phyloP scores from a whole-genome alignment of 2,888 invertebrate genomes.

The Syrista parreyssii region DNA sequence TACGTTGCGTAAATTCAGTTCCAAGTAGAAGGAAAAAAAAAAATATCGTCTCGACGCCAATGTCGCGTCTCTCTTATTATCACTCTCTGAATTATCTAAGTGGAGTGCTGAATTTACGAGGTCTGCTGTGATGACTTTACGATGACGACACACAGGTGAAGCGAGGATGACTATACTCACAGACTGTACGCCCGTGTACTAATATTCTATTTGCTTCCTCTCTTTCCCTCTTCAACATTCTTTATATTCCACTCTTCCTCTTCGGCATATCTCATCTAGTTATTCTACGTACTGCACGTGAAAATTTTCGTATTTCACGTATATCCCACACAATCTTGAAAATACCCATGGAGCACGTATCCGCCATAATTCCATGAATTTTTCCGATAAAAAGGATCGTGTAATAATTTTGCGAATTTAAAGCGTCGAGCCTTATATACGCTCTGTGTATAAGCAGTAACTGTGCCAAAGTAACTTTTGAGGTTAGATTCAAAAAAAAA shows the following conservation, averaged over 20 bases:
- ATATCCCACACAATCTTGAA: background rate
- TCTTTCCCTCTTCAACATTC: background rate
- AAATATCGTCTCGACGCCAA: background rate
- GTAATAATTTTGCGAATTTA: background rate
- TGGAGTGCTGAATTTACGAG: background rate
- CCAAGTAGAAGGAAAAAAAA: background rate
- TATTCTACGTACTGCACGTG: background rate
- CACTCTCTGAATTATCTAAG: background rate
- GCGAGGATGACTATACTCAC: background rate
- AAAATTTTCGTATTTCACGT: background rate
- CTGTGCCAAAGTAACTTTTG: background rate
- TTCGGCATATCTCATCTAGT: background rate
- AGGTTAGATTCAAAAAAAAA: background rate
- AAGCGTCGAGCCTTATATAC: background rate
- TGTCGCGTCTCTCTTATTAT: background rate
- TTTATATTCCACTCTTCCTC: background rate
- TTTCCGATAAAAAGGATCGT: background rate
- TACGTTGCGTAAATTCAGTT: background rate
- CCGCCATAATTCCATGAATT: background rate
- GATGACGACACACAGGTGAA: background rate
- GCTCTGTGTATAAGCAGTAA: too few species aligned
- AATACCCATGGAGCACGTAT: background rate
- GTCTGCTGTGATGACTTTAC: background rate
- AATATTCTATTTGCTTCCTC: background rate
- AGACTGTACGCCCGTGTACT: background rate